Evolutionary conservation across 2,113 vertebrate species (phyloP).

Genomic region (Pitta sordida): DNA sequence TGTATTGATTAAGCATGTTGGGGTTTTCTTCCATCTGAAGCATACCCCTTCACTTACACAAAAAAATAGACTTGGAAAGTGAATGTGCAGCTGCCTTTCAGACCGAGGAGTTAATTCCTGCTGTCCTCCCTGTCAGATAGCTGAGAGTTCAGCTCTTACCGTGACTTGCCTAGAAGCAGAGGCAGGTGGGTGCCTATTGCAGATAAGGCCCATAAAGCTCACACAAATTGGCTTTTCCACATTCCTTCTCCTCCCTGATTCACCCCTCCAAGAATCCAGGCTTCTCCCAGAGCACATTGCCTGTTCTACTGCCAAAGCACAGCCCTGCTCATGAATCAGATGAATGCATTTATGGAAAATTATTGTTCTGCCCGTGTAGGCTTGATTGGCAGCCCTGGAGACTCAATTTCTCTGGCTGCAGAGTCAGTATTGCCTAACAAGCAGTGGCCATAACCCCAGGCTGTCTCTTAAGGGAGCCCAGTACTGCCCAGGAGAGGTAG

Average conservation of each 20-base stretch:
- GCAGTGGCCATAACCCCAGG: background rate
- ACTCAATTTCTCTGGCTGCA: background rate
- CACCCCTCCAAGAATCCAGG: background rate
- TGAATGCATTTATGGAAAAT: background rate
- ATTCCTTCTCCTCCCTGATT: background rate
- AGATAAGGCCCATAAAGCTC: conserved; percentile 1
- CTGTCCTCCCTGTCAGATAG: background rate
- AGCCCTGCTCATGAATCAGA: background rate
- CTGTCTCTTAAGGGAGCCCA: background rate
- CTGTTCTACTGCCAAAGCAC: background rate
- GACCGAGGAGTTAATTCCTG: background rate
- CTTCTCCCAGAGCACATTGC: background rate
- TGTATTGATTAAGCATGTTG: background rate
- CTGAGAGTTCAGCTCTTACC: background rate
- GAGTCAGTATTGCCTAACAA: background rate
- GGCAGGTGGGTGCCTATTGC: background rate
- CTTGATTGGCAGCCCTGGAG: background rate
- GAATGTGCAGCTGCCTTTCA: background rate
- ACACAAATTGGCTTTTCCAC: background rate
- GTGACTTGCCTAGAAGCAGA: background rate
- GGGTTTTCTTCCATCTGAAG: background rate
- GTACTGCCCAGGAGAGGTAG: background rate
- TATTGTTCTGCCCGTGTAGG: background rate
- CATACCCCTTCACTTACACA: background rate
- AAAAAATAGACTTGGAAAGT: background rate